Base-by-base conservation (phyloP, 2,888 invertebrate genomes). In the Sthenelais limicola region DNA sequence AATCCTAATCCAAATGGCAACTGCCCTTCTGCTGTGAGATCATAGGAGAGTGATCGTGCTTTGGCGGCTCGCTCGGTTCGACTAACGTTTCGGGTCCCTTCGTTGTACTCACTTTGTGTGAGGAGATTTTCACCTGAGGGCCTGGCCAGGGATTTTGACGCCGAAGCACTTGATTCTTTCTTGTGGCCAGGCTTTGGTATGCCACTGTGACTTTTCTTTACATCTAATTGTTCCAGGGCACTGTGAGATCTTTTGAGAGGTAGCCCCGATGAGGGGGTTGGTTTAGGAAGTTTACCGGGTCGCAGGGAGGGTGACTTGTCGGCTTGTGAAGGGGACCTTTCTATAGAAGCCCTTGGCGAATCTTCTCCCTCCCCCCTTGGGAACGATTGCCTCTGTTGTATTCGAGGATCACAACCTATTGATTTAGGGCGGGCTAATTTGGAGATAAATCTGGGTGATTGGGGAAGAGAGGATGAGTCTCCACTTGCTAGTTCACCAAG, bases 171-270 rank as follows among this genome's bases (percentile, higher is more conserved):
- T 26, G 52, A 32, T 28, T 56, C 56, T 33, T 56, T 56, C 21
- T 62, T 62, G 5, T 5, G 4, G 1, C 62, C 62, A 5, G 38
- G 62, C 26, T 62, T 62, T 1, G 62, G 62, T 12, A 62, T 62
- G 7, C 38, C 3, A 24, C 62, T 62, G 38, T 62, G 62, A 43
- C 43, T 38, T 35, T 62, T 62, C 38, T 21, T 62, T 1, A 62
- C 62, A n/a, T 62, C 62, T 7, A 5, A 35, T 2, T 35, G 62
- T 24, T 62, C 62, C 15, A 62, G 62, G 3, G 62, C 62, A 38
- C 62, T 62, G 21, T 62, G 62, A 5, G 62, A 62, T 4, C 62
- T 33, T 18, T 38, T 35, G 18, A 62, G 24, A 1, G 62, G 62
- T 7, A 62, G 62, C 21, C 62, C 62, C 9, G 62, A 62, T 4